These are phyloP conservation scores for Eretmocerus hayati DNA, from an alignment of 2,888 invertebrate genomes.

Conservation along the genomic window DNA sequence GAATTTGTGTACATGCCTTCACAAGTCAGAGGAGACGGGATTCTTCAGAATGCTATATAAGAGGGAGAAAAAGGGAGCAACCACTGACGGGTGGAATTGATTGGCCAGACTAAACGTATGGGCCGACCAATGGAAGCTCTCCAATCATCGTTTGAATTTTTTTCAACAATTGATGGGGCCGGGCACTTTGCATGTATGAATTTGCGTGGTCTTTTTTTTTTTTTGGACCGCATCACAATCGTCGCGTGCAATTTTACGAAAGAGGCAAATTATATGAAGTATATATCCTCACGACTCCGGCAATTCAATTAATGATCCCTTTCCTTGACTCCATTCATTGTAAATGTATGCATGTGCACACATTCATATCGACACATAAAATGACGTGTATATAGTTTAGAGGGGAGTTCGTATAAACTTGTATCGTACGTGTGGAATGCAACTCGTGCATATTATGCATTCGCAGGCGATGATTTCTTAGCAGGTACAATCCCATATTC, in stretches of 20 bases:
- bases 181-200: background rate
- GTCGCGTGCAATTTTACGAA: conserved; percentile 9
- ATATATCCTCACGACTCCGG: conserved; percentile 13
- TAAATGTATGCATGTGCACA: no score
- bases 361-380: background rate
- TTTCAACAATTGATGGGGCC: conserved; percentile 4
- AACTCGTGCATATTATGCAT: background rate
- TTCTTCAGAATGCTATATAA: background rate
- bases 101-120: conserved; percentile 1
- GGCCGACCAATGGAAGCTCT: background rate
- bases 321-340: no score
- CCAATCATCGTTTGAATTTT: conserved; percentile 10
- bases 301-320: conserved; percentile 19
- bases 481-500: conserved; percentile 38
- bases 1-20: no score
- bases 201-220: background rate
- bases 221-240: background rate
- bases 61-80: background rate
- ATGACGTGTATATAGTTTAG: background rate
- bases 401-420: background rate
- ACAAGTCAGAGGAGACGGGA: no score
- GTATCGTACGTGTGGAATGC: background rate
- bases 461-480: background rate
- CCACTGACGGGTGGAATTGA: conserved; percentile 2
- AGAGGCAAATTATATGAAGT: conserved; percentile 14